Percentiles rank a stretch among this genome's conserved stretches.
Evolutionary conservation across 1,140 invertebrate genomes (phyloP).

Genomic region (Bombus impatiens): DNA sequence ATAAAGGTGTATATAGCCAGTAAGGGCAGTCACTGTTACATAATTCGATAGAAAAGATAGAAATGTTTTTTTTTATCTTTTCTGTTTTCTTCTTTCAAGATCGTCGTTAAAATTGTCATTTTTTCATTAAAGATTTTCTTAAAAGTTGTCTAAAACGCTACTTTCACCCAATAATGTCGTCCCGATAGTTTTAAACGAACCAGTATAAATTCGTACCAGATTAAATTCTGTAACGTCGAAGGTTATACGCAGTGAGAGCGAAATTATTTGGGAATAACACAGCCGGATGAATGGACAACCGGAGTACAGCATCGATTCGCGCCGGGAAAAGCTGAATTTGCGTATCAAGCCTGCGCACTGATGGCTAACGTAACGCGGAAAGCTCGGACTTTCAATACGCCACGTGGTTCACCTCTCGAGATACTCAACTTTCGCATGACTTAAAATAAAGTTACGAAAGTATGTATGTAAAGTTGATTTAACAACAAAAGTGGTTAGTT

Average conservation of each 20-base stretch:
- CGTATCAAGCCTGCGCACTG: constrained; percentile 70
- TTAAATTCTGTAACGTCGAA: background rate
- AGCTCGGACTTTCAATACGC: constrained; percentile 59
- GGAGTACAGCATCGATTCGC: constrained; percentile 75
- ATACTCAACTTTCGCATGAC: background rate
- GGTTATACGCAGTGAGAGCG: background rate
- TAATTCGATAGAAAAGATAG: too few species aligned
- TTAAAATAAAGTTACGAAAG: background rate
- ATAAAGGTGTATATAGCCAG: too few species aligned
- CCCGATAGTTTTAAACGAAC: background rate
- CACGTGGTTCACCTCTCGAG: constrained; percentile 55
- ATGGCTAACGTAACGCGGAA: constrained; percentile 57
- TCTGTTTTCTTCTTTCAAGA: background rate
- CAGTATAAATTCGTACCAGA: background rate
- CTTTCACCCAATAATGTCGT: background rate
- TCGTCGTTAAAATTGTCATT: background rate
- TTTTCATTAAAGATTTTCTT: background rate
- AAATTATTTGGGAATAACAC: constrained; percentile 36
- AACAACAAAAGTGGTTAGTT: background rate
- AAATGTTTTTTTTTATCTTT: too few species aligned
- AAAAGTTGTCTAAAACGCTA: background rate
- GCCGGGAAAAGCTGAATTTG: constrained; percentile 57
- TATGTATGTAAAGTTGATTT: background rate
- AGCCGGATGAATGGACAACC: constrained; percentile 62
- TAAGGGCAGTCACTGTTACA: too few species aligned